Evolutionary conservation across 2,797 vertebrate genomes (phyloP).

Genomic region (Nyctalus aviator): DNA sequence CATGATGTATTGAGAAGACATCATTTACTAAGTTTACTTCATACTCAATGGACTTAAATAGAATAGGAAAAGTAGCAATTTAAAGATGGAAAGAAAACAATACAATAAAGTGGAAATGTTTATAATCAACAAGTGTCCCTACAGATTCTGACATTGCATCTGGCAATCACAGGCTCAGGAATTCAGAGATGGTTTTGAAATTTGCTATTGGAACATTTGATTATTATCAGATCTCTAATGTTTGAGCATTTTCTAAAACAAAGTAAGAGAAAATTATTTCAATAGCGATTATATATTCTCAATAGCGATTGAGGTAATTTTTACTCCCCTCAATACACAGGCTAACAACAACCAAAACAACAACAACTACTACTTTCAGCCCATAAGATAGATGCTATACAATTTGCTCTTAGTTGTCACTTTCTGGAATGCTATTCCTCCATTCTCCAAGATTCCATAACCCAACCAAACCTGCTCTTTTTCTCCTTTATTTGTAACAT

Average conservation of each 20-base stretch:
- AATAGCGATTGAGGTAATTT: background rate
- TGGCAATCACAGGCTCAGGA: background rate
- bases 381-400: background rate
- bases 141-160: background rate
- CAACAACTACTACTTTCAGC: background rate
- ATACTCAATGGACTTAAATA: background rate
- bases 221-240: background rate
- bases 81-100: background rate
- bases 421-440: background rate
- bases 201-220: background rate
- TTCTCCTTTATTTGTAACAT: slow-evolving; percentile 70
- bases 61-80: background rate
- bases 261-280: background rate
- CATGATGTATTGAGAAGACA: background rate
- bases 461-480: slow-evolving; percentile 55
- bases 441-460: slow-evolving; percentile 52
- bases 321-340: background rate
- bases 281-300: background rate
- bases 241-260: background rate
- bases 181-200: slow-evolving; percentile 3
- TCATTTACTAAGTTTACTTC: background rate
- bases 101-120: background rate
- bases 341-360: background rate
- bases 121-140: background rate
- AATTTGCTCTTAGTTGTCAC: background rate